Evolutionary conservation across 2,888 invertebrate species (phyloP).

Genomic region (Phalera bucephala): DNA sequence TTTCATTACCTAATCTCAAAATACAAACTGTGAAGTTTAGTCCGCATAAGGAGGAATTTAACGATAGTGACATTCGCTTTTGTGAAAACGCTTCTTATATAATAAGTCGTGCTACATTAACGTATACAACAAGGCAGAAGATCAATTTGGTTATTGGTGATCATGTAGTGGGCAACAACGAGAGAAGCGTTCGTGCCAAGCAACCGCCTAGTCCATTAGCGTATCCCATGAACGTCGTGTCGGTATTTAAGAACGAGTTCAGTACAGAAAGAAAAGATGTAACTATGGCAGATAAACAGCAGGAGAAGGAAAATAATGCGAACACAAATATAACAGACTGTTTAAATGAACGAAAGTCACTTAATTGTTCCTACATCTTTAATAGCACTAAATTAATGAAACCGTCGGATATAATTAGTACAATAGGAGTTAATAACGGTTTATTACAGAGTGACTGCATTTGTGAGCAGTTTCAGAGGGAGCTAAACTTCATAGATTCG

Average conservation of each 20-base stretch:
- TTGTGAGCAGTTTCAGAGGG: slow-evolving; percentile 71
- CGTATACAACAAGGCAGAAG: slow-evolving; percentile 68
- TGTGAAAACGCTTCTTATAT: slow-evolving; percentile 57
- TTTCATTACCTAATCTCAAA: slow-evolving; percentile 53
- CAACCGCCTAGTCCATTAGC: slow-evolving; percentile 48
- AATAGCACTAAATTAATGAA: slow-evolving; percentile 65
- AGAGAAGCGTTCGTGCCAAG: slow-evolving; percentile 40
- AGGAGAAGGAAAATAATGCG: slow-evolving; percentile 30
- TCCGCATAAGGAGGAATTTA: slow-evolving; percentile 34
- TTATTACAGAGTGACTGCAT: slow-evolving; percentile 61
- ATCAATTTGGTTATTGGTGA: no score
- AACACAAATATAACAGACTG: slow-evolving; percentile 32
- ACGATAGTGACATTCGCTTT: slow-evolving; percentile 35
- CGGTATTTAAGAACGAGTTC: slow-evolving; percentile 61
- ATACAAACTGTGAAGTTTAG: slow-evolving; percentile 39
- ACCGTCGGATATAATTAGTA: slow-evolving; percentile 73
- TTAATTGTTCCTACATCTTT: slow-evolving; percentile 52
- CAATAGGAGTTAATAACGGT: slow-evolving; percentile 61
- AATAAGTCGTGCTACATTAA: slow-evolving; percentile 64
- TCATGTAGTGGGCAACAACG: slow-evolving; percentile 57
- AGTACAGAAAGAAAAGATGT: slow-evolving; percentile 29
- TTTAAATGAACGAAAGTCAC: slow-evolving; percentile 47
- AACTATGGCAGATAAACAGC: slow-evolving; percentile 22
- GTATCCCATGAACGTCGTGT: slow-evolving; percentile 68
- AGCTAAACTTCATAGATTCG: slow-evolving; percentile 76